These are phyloP conservation scores for Clostera curtula DNA, from an alignment of 2,888 invertebrate species.

Conservation along the genomic window DNA sequence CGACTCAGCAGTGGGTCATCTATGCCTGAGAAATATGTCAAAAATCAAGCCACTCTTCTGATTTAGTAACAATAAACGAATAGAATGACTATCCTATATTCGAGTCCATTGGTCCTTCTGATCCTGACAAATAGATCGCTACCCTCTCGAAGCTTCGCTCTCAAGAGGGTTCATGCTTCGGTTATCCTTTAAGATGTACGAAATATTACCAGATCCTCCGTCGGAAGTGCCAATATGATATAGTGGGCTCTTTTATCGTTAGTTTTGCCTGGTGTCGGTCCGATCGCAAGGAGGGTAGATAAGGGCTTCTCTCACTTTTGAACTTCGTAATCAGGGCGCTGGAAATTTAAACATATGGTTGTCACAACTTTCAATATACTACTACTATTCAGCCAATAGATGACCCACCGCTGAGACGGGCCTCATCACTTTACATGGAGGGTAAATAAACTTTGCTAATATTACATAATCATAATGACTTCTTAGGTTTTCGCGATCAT, in stretches of 20 bases:
- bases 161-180: constrained; percentile 25
- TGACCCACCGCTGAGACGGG: too few relatives aligned
- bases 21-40: too few relatives aligned
- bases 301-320: constrained; percentile 46
- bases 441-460: too few relatives aligned
- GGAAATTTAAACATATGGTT: too few relatives aligned
- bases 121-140: constrained; percentile 30
- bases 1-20: too few relatives aligned
- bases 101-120: constrained; percentile 14
- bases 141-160: constrained; percentile 31
- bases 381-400: too few relatives aligned
- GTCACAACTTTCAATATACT: too few relatives aligned
- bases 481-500: too few relatives aligned
- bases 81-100: constrained; percentile 18
- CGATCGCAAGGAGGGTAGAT: constrained; percentile 54
- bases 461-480: too few relatives aligned
- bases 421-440: too few relatives aligned
- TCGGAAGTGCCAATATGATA: constrained; percentile 69
- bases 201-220: constrained; percentile 51
- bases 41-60: too few relatives aligned
- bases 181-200: constrained; percentile 52
- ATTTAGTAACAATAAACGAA: constrained; percentile 8
- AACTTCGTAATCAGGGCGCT: too few relatives aligned
- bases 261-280: constrained; percentile 36
- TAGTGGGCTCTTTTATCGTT: constrained; percentile 58